Base-by-base conservation (phyloP, 2,888 invertebrate genomes). In the Microctonus brassicae region DNA sequence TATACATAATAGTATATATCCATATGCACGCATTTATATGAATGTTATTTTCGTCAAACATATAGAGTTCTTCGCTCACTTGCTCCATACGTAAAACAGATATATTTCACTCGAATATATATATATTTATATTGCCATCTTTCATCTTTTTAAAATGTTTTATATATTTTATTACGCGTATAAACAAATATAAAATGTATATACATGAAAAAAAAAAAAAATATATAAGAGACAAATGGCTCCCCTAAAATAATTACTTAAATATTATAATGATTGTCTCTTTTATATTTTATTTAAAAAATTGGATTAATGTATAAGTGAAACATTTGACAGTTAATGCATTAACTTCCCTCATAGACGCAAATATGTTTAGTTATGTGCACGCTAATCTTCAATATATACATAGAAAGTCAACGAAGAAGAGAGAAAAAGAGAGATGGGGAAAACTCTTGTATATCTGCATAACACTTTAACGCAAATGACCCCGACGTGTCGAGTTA, bases 401-500 rank as follows among this genome's bases (percentile, higher is more conserved):
- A 13, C 2, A 39, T 39, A 39, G 13, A n/a, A n/a, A 39, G 13
- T 39, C n/a, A 39, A 39, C 13, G n/a, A 39, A n/a, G 5, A n/a
- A 39, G 29, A 64, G 70, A 68, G 63, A 47, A 10, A 36, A 64
- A 61, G 34, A 22, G 47, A 53, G 53, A 60, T 60, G 20, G 29
- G 47, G 62, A 22, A 58, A 69, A n/a, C n/a, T n/a, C 26, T 69
- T 53, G 29, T 55, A 58, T 65, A 64, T 47, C 47, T 47, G 47
- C 61, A 58, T 58, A 58, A 58, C 34, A 20, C 61, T 66, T 62
- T 61, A 60, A 33, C 69, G 64, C 69, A 61, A 63, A 75, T 74
- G 72, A 62, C 70, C 61, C 66, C 73, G 72, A 61, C 69, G 63
- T 65, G 74, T 76, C 76, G 77, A 78, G 81, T 80, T 82, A 82